Conservation (phyloP, 2,888 invertebrate genomes). For the Myopa tessellatipennis region DNA sequence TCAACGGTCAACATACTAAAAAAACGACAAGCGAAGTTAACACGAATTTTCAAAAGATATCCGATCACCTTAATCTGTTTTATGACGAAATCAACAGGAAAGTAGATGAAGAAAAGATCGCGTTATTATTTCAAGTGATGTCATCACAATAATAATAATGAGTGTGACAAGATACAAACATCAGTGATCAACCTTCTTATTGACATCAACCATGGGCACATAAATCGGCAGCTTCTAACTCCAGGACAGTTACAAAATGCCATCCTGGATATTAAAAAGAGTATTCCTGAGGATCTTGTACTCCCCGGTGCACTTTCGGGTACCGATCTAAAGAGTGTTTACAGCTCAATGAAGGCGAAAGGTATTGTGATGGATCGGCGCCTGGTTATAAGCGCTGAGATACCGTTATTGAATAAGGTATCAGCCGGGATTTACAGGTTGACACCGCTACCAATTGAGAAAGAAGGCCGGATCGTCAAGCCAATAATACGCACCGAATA, state of each 20-base stretch:
- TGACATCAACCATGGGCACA: constrained; percentile 6
- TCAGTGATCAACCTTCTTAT: constrained; percentile 5
- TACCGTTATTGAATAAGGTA: not conserved
- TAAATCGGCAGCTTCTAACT: not conserved
- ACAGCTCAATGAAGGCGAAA: not conserved
- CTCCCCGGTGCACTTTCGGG: not conserved
- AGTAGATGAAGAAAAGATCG: too few species aligned
- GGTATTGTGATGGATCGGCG: too few species aligned
- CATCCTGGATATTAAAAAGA: not conserved
- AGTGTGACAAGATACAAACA: not conserved
- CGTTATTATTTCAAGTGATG: constrained; percentile 11
- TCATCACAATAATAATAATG: not conserved
- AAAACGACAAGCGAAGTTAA: too few species aligned
- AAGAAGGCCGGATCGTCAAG: not conserved
- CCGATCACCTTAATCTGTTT: too few species aligned
- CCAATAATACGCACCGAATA: too few species aligned
- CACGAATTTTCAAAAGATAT: too few species aligned
- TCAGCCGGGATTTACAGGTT: not conserved
- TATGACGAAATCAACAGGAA: not conserved
- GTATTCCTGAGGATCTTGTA: not conserved
- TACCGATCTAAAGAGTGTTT: too few species aligned
- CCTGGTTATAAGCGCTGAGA: not conserved
- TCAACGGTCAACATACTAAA: too few species aligned
- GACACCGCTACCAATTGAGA: not conserved
- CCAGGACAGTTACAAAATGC: not conserved